Percentiles rank a stretch among this genome's conserved stretches.
These are phyloP conservation scores for Agrochola lychnidis DNA, from an alignment of 2,888 invertebrate species.

Conservation along the genomic window DNA sequence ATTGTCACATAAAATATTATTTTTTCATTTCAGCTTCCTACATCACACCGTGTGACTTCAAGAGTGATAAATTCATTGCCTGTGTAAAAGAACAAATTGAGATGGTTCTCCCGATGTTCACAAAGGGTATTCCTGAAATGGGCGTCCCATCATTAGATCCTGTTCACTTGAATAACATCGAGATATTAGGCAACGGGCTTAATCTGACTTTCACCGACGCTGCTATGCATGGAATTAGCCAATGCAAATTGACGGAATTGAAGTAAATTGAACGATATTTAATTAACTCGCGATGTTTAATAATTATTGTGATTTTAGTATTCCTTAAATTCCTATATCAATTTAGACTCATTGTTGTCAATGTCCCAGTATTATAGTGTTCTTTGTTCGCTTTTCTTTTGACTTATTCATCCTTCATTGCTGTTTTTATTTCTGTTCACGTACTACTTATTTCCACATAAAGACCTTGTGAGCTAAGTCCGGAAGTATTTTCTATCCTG, in stretches of 20 bases:
- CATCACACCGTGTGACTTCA: constrained; percentile 79
- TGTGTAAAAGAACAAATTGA: constrained; percentile 82
- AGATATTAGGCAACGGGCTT: constrained; percentile 82
- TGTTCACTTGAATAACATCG: constrained; percentile 80
- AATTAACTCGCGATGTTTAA: neutral
- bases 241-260: constrained; percentile 75
- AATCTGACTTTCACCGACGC: constrained; percentile 79
- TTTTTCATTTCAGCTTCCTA: constrained; percentile 81
- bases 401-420: constrained; percentile 3
- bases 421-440: constrained; percentile 39
- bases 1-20: neutral
- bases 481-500: constrained; percentile 45
- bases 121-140: constrained; percentile 83
- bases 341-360: neutral
- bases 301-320: neutral
- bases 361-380: neutral
- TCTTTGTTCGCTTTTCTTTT: constrained; percentile 24
- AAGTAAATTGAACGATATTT: constrained; percentile 75
- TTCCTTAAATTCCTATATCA: neutral
- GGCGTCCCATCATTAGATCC: constrained; percentile 84
- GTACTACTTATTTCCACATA: constrained; percentile 33
- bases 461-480: constrained; percentile 45
- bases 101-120: constrained; percentile 76
- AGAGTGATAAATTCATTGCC: constrained; percentile 68
- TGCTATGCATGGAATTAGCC: constrained; percentile 80